phyloP scores from a whole-genome alignment of 2,797 vertebrate genomes.

The Phyllotis vaccarum region DNA sequence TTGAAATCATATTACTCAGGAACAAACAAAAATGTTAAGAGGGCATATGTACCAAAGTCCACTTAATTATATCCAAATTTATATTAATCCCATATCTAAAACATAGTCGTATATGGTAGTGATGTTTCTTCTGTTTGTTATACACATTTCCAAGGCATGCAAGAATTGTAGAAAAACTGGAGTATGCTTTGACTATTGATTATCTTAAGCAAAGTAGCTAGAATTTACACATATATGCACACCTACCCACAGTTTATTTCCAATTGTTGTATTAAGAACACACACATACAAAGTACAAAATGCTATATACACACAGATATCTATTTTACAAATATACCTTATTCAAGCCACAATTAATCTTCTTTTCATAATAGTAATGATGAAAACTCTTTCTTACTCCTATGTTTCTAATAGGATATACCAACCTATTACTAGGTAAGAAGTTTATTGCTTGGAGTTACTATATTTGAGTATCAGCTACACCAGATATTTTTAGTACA shows the following conservation, averaged over 20 bases:
- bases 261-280: background rate
- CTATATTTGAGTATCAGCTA: background rate
- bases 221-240: background rate
- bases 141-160: background rate
- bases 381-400: background rate
- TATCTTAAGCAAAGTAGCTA: background rate
- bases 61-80: background rate
- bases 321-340: background rate
- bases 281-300: background rate
- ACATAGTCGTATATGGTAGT: background rate
- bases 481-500: background rate
- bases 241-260: background rate
- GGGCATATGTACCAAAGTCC: background rate
- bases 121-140: background rate
- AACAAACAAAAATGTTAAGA: background rate
- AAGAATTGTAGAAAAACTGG: background rate
- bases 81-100: background rate
- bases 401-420: background rate
- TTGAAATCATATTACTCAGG: background rate
- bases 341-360: background rate
- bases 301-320: background rate
- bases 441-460: background rate
- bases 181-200: background rate
- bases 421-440: background rate
- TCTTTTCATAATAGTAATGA: background rate